A percentile compares a stretch with the other conserved stretches of the same genome.
Evolutionary conservation across 2,113 vertebrate species (phyloP).

Genomic region (Brachirus orientalis): DNA sequence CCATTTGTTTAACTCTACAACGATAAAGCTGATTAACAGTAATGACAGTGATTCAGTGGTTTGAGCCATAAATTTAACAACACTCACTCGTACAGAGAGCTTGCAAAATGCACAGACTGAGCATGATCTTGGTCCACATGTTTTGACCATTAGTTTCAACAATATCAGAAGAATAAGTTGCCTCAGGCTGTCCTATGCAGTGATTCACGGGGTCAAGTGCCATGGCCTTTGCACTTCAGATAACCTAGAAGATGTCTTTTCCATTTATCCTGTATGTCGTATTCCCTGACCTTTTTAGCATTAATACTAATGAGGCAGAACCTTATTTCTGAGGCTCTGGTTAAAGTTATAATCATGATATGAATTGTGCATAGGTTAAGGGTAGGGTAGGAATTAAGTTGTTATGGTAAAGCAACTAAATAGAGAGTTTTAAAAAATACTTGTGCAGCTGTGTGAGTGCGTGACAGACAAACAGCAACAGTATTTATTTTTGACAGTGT

Average conservation of each 20-base stretch:
- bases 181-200: conserved; percentile 53
- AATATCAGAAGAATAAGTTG: conserved; percentile 36
- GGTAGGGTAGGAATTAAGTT: too few species aligned
- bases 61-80: not conserved
- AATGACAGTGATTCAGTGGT: not conserved
- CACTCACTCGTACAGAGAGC: conserved; percentile 3
- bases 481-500: too few species aligned
- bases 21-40: not conserved
- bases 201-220: conserved; percentile 71
- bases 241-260: conserved; percentile 81
- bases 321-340: too few species aligned
- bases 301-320: not conserved
- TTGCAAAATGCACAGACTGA: not conserved
- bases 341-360: too few species aligned
- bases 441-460: too few species aligned
- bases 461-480: too few species aligned
- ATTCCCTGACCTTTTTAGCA: not conserved
- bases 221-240: conserved; percentile 57
- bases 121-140: not conserved
- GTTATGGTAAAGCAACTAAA: too few species aligned
- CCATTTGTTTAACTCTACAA: conserved; percentile 2
- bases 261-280: conserved; percentile 47
- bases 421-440: too few species aligned
- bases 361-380: too few species aligned
- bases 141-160: conserved; percentile 15